These are phyloP conservation scores for Danio jaintianensis DNA, from an alignment of 2,797 vertebrate genomes.

Conservation along the genomic window DNA sequence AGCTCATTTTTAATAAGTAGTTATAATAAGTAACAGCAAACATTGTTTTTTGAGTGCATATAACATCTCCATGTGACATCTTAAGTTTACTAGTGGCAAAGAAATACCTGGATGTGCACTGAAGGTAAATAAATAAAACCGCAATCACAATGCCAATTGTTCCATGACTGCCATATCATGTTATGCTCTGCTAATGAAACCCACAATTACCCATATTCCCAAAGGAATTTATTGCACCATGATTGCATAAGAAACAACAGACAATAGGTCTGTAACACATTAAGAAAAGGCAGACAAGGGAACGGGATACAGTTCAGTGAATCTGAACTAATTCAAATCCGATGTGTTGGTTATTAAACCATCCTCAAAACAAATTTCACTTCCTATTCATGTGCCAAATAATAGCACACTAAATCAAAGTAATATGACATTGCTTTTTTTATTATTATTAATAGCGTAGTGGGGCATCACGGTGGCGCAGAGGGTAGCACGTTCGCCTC, in stretches of 20 bases:
- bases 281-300: conserved; percentile 27
- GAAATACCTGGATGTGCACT: conserved; percentile 39
- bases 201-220: conserved; percentile 77
- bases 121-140: conserved; percentile 74
- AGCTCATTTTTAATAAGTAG: too few species aligned
- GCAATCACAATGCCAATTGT: conserved; percentile 58
- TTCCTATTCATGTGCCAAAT: conserved; percentile 18
- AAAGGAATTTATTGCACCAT: conserved; percentile 67
- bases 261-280: conserved; percentile 63
- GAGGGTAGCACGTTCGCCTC: too few species aligned
- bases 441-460: too few species aligned
- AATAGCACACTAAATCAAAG: neutral
- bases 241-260: conserved; percentile 74
- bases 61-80: neutral
- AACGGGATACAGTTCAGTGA: conserved; percentile 35
- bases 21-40: too few species aligned
- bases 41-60: too few species aligned
- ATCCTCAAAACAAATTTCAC: neutral
- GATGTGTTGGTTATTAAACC: conserved; percentile 31
- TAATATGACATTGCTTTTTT: neutral
- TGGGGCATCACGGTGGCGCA: too few species aligned
- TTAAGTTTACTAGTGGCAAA: conserved; percentile 19
- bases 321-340: conserved; percentile 35
- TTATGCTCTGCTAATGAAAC: conserved; percentile 74
- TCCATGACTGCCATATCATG: conserved; percentile 66